Base-by-base conservation (phyloP, 2,888 invertebrate species). In the Nomada lathburiana region DNA sequence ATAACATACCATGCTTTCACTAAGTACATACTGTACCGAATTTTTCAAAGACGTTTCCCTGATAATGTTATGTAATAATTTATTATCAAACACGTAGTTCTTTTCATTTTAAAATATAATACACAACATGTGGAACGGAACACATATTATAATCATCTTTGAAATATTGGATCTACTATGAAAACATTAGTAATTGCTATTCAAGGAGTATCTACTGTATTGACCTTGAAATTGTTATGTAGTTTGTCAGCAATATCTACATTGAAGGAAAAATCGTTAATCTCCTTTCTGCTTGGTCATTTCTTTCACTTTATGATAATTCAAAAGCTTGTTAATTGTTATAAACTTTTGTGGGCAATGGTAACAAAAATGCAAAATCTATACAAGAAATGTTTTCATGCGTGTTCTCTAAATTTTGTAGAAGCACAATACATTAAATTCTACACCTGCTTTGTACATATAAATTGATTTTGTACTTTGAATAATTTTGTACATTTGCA, bases 211-310 rank as follows among this genome's bases (percentile, higher is more conserved):
- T 76, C 75, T 60, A 55, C 65, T 72, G 60, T 74, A 52, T 60
- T 84, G 80, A 74, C 83, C 84, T 88, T 88, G 86, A 86, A 86
- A 82, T 79, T 76, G 71, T 80, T 82, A 20, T 76, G 72, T 75
- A 76, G 76, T 82, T 75, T 72, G 71, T 80, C 76, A 79, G 74
- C 68, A 69, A 55, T 60, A 55, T 53, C 59, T 71, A 59, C 18
- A 57, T 52, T 26, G 16, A 57, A 50, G 29, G 55, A 42, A 47
- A 57, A 76, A 74, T 63, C 55, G 26, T 57, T 60, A 4, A 47
- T 75, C 50, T 62, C 29, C 44, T 77, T 75, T 59, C n/a, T 18
- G 11, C 23, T 23, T 20, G 18, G 16, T 5, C 29, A 20, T n/a
- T 83, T 60, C 13, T 36, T 65, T 7, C 20, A 10, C 18, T 18